Conservation (phyloP, 2,113 vertebrate genomes). For the Ahaetulla prasina region DNA sequence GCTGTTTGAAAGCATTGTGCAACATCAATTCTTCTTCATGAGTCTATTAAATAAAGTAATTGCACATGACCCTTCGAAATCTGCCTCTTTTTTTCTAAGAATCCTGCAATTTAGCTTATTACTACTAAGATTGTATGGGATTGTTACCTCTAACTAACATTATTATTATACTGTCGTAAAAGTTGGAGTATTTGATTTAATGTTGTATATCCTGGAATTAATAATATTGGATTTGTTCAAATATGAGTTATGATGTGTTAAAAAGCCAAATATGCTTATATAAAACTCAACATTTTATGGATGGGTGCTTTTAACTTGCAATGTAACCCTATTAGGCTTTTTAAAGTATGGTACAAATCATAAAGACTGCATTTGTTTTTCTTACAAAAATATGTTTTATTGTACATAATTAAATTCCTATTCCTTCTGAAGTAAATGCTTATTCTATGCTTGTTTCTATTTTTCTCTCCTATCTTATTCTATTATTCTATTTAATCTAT, state of each 20-base stretch:
- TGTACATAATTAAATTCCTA: not conserved
- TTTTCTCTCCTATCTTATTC: not conserved
- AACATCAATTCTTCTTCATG: not conserved
- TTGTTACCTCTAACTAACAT: not conserved
- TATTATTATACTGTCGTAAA: not conserved
- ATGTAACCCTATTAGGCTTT: not conserved
- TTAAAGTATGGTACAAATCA: not conserved
- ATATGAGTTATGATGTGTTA: not conserved
- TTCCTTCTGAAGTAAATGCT: not conserved
- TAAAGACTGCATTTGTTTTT: not conserved
- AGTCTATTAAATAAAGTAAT: slow-evolving; percentile 58
- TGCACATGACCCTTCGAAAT: not conserved
- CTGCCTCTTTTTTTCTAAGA: not conserved
- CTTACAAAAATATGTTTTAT: not conserved
- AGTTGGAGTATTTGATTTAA: not conserved
- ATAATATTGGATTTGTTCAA: not conserved
- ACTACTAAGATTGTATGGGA: not conserved
- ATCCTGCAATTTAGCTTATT: not conserved
- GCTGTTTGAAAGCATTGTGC: slow-evolving; percentile 1
- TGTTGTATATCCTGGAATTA: not conserved
- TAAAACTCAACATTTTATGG: too few species aligned
- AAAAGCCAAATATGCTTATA: not conserved
- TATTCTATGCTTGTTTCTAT: not conserved
- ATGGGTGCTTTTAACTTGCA: not conserved
- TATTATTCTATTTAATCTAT: not conserved